A percentile compares a stretch with the other conserved stretches of the same genome.
Conservation (phyloP, 2,888 invertebrate genomes). For the Bursaphelenchus okinawaensis region DNA sequence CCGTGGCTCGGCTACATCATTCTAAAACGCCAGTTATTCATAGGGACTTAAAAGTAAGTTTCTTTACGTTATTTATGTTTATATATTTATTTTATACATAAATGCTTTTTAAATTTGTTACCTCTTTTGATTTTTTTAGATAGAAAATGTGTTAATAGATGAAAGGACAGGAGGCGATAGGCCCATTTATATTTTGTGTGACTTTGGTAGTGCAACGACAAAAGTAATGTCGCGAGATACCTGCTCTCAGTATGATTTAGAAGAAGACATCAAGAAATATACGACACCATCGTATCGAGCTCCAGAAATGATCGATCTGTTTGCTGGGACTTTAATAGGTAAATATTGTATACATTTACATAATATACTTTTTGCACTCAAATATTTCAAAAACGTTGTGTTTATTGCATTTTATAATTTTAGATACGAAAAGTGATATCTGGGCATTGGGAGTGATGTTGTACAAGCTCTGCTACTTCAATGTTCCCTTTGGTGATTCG, state of each 20-base stretch:
- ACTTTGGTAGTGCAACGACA: conserved; percentile 88
- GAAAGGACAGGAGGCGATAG: conserved; percentile 67
- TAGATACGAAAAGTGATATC: conserved; percentile 48
- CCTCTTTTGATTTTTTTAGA: conserved; percentile 61
- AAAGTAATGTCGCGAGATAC: conserved; percentile 63
- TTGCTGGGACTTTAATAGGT: conserved; percentile 73
- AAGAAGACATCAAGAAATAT: conserved; percentile 63
- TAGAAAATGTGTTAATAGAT: conserved; percentile 79
- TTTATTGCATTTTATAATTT: too few relatives aligned
- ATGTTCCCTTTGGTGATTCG: conserved; percentile 83
- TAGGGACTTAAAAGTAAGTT: conserved; percentile 76
- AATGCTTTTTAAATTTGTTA: not conserved
- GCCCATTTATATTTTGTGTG: conserved; percentile 73
- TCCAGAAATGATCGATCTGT: conserved; percentile 89
- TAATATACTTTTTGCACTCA: not conserved
- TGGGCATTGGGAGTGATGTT: conserved; percentile 77
- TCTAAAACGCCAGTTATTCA: conserved; percentile 87
- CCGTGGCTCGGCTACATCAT: conserved; percentile 81
- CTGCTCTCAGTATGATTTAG: conserved; percentile 33
- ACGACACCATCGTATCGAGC: conserved; percentile 82
- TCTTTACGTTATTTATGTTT: not conserved
- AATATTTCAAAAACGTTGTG: not conserved
- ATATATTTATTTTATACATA: not conserved
- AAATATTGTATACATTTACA: not conserved
- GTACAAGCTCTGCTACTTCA: conserved; percentile 82